Evolutionary conservation across 92 coral and sea anemone genomes (phyloP), one percentile per base, ranked within the genome.

Genomic region (Actinernus sp.): DNA sequence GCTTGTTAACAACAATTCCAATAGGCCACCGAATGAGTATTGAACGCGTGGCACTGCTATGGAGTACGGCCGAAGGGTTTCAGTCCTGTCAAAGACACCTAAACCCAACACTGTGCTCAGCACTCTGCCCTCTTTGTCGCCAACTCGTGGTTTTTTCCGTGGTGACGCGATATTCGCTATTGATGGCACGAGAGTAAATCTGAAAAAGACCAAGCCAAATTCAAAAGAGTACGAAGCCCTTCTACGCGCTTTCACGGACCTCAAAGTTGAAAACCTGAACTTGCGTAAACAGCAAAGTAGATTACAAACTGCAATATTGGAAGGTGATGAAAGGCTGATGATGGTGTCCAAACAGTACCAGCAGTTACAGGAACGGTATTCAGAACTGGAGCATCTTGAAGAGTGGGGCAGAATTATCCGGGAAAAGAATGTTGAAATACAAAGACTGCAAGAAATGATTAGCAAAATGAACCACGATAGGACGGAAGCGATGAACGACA

Each of bases 391-490:
- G 17, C 73, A 81, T 44, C 71, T 63, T 0, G 86, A 73, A 46
- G 78, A 90, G 51, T 90, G 92, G 97, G 97, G 97, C 0, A 71
- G 84, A 38, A 67, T 91, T 40, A 57, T 95, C 17, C 89, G 99
- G 3, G 78, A 62, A 14, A 95, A 87, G 52, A 85, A 91, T 54
- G 71, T 40, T 34, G 97, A 95, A 69, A 39, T 95, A 20, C 73
- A 80, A 16, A 58, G 88, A 17, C 40, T 78, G 30, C 84, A 85
- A 14, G 95, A 84, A 30, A 61, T 72, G 18, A 80, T 95, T 23
- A 85, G 76, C 2, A 95, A 95, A 53, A 76, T 92, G 71, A 28
- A 75, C 11, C 76, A 65, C 27, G 99, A 94, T 27, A 78, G 97
- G 61, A 74, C 74, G 30, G 84, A 67, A 20, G 99, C 97, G 0